A percentile compares a stretch with the other conserved stretches of the same genome.
phyloP scores from a whole-genome alignment of 2,797 vertebrate species.

The Lepidocolaptes lacrymiger region DNA sequence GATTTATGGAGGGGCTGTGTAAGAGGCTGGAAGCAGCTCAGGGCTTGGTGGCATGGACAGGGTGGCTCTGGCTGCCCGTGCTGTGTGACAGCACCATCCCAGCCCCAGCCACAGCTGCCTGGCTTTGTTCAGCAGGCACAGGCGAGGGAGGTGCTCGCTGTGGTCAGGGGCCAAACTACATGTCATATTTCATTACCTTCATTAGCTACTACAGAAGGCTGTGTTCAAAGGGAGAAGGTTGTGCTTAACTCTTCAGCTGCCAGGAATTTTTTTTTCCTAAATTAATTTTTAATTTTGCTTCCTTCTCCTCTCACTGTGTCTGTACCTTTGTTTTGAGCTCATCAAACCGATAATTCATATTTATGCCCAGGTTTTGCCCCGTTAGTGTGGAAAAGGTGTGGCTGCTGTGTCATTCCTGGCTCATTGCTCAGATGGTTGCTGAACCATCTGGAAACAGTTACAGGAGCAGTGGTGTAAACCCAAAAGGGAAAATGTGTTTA shows the following conservation, averaged over 20 bases:
- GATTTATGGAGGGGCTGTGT: neutral
- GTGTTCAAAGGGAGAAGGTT: conserved; percentile 64
- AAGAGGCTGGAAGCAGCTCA: neutral
- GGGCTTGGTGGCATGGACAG: neutral
- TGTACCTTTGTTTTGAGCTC: conserved; percentile 35
- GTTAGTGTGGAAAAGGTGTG: neutral
- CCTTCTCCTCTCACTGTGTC: neutral
- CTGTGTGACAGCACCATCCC: conserved; percentile 69
- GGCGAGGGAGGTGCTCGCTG: conserved; percentile 74
- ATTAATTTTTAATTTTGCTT: conserved; percentile 13
- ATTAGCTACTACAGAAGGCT: conserved; percentile 80
- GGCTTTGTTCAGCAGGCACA: conserved; percentile 78
- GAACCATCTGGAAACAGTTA: conserved; percentile 78
- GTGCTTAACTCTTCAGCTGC: conserved; percentile 73
- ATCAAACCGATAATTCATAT: conserved; percentile 30
- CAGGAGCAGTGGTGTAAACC: conserved; percentile 61
- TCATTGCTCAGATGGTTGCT: conserved; percentile 8
- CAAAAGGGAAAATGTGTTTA: conserved; percentile 71
- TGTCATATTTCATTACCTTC: conserved; percentile 86
- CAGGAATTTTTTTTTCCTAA: neutral
- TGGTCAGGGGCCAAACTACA: conserved; percentile 84
- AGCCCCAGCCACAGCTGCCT: conserved; percentile 79
- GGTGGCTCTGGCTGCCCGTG: neutral
- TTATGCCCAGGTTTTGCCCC: conserved; percentile 27
- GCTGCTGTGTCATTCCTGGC: conserved; percentile 44